These are phyloP conservation scores for Gallirallus australis DNA, from an alignment of 2,797 vertebrate species.

Conservation along the genomic window DNA sequence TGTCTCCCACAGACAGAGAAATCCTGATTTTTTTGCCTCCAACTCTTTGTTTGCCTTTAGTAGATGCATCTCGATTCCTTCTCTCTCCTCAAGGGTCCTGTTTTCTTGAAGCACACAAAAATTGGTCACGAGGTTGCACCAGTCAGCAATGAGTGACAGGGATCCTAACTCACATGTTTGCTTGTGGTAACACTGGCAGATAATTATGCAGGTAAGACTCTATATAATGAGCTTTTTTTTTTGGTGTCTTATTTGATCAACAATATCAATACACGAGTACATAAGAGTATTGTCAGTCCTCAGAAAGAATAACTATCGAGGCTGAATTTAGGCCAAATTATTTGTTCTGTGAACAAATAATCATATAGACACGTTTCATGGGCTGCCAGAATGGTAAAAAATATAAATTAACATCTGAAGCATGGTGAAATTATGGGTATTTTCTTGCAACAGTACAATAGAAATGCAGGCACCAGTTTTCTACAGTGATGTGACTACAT, in stretches of 20 bases:
- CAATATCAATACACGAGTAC: neutral
- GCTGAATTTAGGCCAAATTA: conserved; percentile 6
- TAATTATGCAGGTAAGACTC: neutral
- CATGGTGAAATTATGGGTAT: neutral
- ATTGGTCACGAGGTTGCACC: neutral
- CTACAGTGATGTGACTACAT: neutral
- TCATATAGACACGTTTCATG: neutral
- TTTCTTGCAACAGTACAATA: neutral
- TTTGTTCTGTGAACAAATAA: neutral
- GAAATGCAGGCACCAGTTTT: conserved; percentile 5
- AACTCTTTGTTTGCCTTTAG: neutral
- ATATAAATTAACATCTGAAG: neutral
- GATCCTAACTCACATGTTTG: neutral
- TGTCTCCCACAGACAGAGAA: neutral
- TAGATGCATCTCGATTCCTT: neutral
- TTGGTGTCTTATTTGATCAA: neutral
- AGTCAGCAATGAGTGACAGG: neutral
- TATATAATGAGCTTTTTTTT: neutral
- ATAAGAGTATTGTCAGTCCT: neutral
- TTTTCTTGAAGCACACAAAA: neutral
- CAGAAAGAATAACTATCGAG: neutral
- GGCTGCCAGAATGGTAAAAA: conserved; percentile 16
- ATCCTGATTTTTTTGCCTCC: neutral
- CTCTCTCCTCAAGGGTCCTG: neutral
- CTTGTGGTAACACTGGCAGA: neutral